phyloP scores from a whole-genome alignment of 2,888 invertebrate genomes.

The Tanytarsus gracilentus region DNA sequence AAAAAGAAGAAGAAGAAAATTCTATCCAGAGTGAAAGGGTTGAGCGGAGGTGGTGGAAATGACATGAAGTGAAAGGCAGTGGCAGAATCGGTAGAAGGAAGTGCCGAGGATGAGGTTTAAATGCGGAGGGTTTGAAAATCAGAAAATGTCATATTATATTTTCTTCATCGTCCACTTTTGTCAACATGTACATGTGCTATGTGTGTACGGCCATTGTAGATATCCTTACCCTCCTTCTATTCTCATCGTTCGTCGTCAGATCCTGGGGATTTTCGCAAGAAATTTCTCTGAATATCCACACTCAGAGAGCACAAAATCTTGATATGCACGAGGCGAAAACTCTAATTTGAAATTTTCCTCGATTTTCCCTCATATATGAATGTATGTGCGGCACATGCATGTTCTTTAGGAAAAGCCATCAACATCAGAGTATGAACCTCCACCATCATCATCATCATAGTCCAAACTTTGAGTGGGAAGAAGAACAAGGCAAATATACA shows the following conservation, averaged over 20 bases:
- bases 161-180: slow-evolving; percentile 28
- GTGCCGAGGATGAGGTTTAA: background rate
- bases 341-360: slow-evolving; percentile 26
- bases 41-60: too few relatives aligned
- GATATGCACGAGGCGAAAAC: slow-evolving; percentile 24
- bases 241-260: too few relatives aligned
- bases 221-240: too few relatives aligned
- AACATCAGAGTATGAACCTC: background rate
- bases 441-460: background rate
- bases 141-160: slow-evolving; percentile 25
- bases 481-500: background rate
- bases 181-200: slow-evolving; percentile 16
- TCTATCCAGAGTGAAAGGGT: too few relatives aligned
- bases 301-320: background rate
- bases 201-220: background rate
- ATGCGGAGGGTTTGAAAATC: slow-evolving; percentile 3
- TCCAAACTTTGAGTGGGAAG: background rate
- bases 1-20: too few relatives aligned
- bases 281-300: background rate
- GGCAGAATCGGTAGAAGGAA: background rate
- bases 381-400: background rate
- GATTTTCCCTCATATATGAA: background rate
- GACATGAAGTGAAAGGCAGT: background rate
- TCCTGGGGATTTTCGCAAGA: background rate
- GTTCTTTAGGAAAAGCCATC: slow-evolving; percentile 2